Evolutionary conservation across 2,888 invertebrate genomes (phyloP), one percentile per base, ranked within the genome.

Genomic region (Trimorus sp.): DNA sequence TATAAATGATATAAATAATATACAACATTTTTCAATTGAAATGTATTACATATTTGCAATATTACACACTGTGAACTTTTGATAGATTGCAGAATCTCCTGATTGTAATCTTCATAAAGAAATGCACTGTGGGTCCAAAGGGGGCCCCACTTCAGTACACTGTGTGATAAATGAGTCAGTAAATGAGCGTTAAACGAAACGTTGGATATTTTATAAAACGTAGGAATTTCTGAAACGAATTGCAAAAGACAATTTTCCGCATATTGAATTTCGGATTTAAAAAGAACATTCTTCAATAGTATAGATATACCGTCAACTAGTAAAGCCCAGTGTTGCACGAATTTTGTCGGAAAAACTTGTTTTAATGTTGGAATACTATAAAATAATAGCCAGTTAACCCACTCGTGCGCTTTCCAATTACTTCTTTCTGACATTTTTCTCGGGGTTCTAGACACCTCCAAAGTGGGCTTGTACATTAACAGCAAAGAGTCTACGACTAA

Each of bases 61-160:
- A 76, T 71, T 51, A 83, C 80, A 9, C 51, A 69, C 9, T 80
- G 65, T 5, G 84, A 75, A 68, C 80, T 84, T 40, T 80, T 70
- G 4, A 84, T 65, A 40, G 37, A 75, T 38, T 59, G 42, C 2
- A 62, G 7, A 36, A 83, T 45, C n/a, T 71, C 26, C 42, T 70
- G 74, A 58, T 78, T 79, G 26, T 48, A 71, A 69, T 83, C 63
- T 66, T 84, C 82, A 45, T 75, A 84, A 11, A 37, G 8, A 53
- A 84, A 84, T 9, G 82, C 77, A 65, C 79, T 83, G 16, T 84
- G 71, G 2, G 82, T 63, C 73, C 62, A 75, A 4, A 75, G 59
- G 7, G 75, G 66, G 36, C 75, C 69, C 76, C 76, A 76, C 12
- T 76, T 40, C 0, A 54, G 12, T 11, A 69, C 68, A 49, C 68